Conservation (phyloP, 2,797 vertebrate genomes). For the Darevskia mixta region DNA sequence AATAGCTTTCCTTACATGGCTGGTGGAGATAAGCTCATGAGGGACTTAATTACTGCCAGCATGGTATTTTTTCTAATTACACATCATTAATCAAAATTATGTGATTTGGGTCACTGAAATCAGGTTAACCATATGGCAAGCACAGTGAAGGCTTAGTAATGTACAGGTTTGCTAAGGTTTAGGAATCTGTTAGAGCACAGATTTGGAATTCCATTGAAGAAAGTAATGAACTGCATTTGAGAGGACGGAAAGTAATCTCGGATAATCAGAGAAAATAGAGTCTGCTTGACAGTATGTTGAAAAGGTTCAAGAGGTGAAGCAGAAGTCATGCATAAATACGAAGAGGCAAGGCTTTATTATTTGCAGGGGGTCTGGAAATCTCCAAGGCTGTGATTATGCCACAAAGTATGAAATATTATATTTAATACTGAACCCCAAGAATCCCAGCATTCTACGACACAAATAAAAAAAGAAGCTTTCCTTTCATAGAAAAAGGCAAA, state of each 20-base stretch:
- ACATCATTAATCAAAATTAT: constrained; percentile 59
- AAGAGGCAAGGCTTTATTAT: constrained; percentile 48
- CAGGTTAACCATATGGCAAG: constrained; percentile 69
- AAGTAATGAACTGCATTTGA: constrained; percentile 71
- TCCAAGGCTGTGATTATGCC: background rate
- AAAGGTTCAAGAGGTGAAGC: constrained; percentile 63
- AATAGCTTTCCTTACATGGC: background rate
- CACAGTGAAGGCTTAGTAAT: constrained; percentile 42
- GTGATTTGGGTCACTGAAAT: constrained; percentile 60
- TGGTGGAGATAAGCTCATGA: constrained; percentile 10
- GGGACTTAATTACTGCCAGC: constrained; percentile 34
- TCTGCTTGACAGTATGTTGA: constrained; percentile 59
- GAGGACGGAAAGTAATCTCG: constrained; percentile 70
- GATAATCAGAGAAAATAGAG: constrained; percentile 67
- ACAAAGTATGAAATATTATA: constrained; percentile 17
- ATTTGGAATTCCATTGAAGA: constrained; percentile 71
- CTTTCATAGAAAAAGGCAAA: background rate
- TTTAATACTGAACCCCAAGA: background rate
- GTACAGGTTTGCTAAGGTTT: constrained; percentile 61
- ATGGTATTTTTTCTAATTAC: constrained; percentile 62
- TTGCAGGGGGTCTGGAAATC: constrained; percentile 37
- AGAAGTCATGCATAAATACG: constrained; percentile 60
- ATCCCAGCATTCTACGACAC: background rate
- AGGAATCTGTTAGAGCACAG: constrained; percentile 71
- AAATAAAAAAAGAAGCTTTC: background rate